Evolutionary conservation across 2,888 invertebrate species (phyloP), one percentile per base, ranked within the genome.

Genomic region (Lysandra bellargus): DNA sequence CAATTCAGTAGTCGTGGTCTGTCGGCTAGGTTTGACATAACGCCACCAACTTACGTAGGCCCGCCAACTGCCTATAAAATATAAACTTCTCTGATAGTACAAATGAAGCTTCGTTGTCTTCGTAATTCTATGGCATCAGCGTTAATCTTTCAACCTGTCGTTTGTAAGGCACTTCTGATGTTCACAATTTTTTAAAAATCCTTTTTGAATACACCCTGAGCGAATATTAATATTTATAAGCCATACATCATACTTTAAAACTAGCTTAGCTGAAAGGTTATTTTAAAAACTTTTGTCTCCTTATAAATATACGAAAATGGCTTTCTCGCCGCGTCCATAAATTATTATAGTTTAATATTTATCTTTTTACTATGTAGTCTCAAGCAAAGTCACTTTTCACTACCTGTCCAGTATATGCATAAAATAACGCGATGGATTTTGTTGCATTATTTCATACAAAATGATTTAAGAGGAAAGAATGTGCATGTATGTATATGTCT

Each of bases 131-230:
- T 69, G 69, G 69, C 69, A 69, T 0, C 12, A 30, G 33, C 33
- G 33, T 69, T 69, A 69, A 37, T 69, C 69, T 69, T 69, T 37
- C 69, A 69, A 69, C 33, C 69, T 69, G 69, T 69, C 69, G 33
- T 69, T 69, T 6, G 33, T 69, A 17, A 17, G 14, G 69, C 33
- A 69, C 69, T 69, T 37, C 33, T 69, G 69, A 69, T 69, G 37
- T 69, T 37, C 69, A 69, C 33, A 14, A 69, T 69, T 69, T 30
- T 37, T 17, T 17, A 69, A 69, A 69, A 69, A 33, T 37, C 69
- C 33, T 5, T 69, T 14, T 5, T 69, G 33, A 69, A 69, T 14
- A 69, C 69, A 33, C 12, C 17, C 17, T 6, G 30, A 23, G 64
- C 33, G 33, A 69, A 33, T 37, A 69, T 69, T 69, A 69, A 69